These are phyloP conservation scores for Trissoscelio sp. DNA, from an alignment of 2,888 invertebrate genomes.

Conservation along the genomic window DNA sequence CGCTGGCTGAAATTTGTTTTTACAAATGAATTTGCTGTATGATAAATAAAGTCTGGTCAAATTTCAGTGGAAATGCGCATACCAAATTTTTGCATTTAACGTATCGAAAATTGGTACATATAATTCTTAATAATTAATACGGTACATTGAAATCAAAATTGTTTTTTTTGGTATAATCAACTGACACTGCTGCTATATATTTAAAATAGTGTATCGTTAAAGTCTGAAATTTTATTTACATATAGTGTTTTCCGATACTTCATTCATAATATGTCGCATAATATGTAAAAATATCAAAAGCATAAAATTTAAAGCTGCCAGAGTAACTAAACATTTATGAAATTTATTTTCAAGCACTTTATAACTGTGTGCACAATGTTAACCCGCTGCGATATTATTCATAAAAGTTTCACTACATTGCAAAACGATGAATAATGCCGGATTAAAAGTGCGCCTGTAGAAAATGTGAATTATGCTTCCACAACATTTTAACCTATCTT, in stretches of 20 bases:
- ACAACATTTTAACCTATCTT: slow-evolving; percentile 46
- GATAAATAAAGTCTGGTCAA: too few relatives aligned
- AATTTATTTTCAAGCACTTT: slow-evolving; percentile 48
- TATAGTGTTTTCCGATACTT: slow-evolving; percentile 35
- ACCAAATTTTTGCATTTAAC: too few relatives aligned
- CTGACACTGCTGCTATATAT: too few relatives aligned
- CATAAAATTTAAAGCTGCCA: slow-evolving; percentile 22
- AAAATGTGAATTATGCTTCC: slow-evolving; percentile 52
- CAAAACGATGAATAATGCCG: slow-evolving; percentile 48
- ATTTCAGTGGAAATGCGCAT: too few relatives aligned
- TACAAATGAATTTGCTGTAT: too few relatives aligned
- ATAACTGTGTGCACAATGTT: slow-evolving; percentile 25
- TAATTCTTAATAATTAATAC: too few relatives aligned
- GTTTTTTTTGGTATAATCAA: too few relatives aligned
- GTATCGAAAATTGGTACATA: too few relatives aligned
- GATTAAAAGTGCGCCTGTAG: slow-evolving; percentile 40
- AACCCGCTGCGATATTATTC: slow-evolving; percentile 48
- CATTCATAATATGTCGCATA: slow-evolving; percentile 3
- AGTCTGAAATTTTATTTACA: slow-evolving; percentile 22
- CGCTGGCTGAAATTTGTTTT: too few relatives aligned
- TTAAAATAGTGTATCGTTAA: too few relatives aligned
- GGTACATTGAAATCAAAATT: too few relatives aligned
- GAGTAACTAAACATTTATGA: slow-evolving; percentile 39
- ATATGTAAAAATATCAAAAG: slow-evolving; percentile 32
- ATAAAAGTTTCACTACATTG: slow-evolving; percentile 49